Conservation (phyloP, 2,888 invertebrate species). For the Carabus problematicus region DNA sequence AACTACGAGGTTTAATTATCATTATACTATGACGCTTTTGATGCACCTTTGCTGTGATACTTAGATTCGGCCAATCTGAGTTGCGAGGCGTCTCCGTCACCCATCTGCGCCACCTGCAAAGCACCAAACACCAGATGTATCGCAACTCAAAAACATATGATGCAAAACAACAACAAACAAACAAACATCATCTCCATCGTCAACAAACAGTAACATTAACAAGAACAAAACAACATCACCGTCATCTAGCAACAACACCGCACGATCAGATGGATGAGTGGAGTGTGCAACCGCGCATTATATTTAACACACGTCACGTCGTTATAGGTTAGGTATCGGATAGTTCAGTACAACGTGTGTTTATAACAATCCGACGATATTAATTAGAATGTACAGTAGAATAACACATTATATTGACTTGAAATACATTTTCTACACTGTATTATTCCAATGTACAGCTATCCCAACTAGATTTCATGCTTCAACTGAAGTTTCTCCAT, state of each 20-base stretch:
- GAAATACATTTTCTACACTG: too few species aligned
- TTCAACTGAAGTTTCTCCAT: too few species aligned
- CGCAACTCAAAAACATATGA: conserved; percentile 33
- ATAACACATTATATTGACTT: too few species aligned
- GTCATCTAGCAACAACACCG: not conserved
- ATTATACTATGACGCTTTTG: conserved; percentile 48
- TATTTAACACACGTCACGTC: too few species aligned
- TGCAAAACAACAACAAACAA: conserved; percentile 24
- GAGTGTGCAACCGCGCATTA: too few species aligned
- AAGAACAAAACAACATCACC: conserved; percentile 5
- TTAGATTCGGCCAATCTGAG: conserved; percentile 61
- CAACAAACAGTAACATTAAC: not conserved
- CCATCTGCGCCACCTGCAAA: conserved; percentile 59
- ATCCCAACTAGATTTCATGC: too few species aligned
- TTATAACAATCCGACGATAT: too few species aligned
- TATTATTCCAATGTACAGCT: too few species aligned
- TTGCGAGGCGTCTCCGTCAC: conserved; percentile 58
- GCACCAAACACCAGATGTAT: conserved; percentile 58
- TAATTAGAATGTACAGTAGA: too few species aligned
- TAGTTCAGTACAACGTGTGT: too few species aligned
- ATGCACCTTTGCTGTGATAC: conserved; percentile 58
- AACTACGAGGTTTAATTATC: conserved; percentile 1
- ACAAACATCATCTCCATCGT: conserved; percentile 19
- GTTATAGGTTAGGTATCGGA: too few species aligned
- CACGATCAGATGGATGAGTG: not conserved